Evolutionary conservation across 1,140 invertebrate species (phyloP).

Genomic region (Zophobas atratus): DNA sequence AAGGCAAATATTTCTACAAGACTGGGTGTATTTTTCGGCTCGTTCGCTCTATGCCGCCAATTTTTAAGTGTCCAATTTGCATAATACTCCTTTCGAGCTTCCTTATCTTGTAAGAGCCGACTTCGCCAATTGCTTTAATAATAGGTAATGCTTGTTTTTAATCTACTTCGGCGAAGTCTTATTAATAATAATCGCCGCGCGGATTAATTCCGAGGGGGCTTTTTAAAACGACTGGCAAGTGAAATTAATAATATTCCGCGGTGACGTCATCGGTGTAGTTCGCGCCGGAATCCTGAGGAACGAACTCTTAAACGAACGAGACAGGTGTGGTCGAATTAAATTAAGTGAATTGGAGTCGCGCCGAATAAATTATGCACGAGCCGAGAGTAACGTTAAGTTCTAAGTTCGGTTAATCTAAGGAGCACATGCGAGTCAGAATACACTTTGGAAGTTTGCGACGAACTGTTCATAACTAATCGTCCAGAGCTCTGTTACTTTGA

Average conservation of each 20-base stretch:
- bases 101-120: constrained; percentile 29
- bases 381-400: constrained; percentile 41
- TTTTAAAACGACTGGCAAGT: not conserved
- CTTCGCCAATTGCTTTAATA: constrained; percentile 8
- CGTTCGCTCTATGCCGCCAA: constrained; percentile 24
- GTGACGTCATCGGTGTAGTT: too few relatives aligned
- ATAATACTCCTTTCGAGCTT: constrained; percentile 24
- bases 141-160: constrained; percentile 16
- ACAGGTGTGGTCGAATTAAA: not conserved
- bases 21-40: constrained; percentile 29
- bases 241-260: too few relatives aligned
- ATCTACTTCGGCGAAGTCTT: constrained; percentile 7
- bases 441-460: constrained; percentile 37
- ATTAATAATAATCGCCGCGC: constrained; percentile 10
- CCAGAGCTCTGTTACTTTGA: constrained; percentile 31
- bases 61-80: constrained; percentile 34
- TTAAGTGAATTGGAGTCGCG: not conserved
- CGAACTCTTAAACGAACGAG: too few relatives aligned
- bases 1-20: constrained; percentile 1
- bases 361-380: constrained; percentile 43
- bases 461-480: constrained; percentile 48
- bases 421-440: constrained; percentile 49
- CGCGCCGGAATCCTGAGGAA: too few relatives aligned
- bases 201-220: not conserved
- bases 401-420: constrained; percentile 49